phyloP scores from a whole-genome alignment of 2,113 vertebrate genomes.

The Anhinga rufa region DNA sequence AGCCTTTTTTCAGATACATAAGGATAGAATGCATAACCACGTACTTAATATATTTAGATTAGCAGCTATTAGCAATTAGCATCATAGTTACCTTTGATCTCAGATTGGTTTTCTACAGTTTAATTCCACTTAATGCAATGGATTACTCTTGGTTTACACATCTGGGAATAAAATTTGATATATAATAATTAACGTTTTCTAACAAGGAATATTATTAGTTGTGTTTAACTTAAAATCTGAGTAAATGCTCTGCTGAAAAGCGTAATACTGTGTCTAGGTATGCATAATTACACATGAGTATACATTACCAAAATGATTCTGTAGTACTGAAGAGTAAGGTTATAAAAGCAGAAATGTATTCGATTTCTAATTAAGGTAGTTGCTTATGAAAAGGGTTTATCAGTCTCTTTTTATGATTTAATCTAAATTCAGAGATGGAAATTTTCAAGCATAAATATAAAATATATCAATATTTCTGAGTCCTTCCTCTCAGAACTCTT shows the following conservation, averaged over 20 bases:
- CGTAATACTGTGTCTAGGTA: not conserved
- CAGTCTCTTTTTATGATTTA: not conserved
- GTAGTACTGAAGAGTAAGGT: not conserved
- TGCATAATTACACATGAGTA: not conserved
- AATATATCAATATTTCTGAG: not conserved
- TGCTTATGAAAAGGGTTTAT: not conserved
- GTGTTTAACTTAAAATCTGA: not conserved
- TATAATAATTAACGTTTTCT: not conserved
- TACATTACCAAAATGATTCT: not conserved
- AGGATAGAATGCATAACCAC: not conserved
- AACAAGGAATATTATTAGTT: not conserved
- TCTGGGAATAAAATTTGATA: not conserved
- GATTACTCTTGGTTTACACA: not conserved
- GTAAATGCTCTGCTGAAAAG: not conserved
- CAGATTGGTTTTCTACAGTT: not conserved
- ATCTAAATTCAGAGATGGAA: not conserved
- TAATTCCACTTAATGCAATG: not conserved
- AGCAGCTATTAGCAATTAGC: not conserved
- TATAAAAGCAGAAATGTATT: not conserved
- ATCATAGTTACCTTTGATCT: not conserved
- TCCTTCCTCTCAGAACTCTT: not conserved
- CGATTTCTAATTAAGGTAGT: not conserved
- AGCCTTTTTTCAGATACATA: not conserved
- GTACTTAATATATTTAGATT: not conserved
- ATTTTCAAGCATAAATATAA: not conserved